Evolutionary conservation across 2,113 vertebrate genomes (phyloP), one percentile per base, ranked within the genome.

Genomic region (Diadophis punctatus): DNA sequence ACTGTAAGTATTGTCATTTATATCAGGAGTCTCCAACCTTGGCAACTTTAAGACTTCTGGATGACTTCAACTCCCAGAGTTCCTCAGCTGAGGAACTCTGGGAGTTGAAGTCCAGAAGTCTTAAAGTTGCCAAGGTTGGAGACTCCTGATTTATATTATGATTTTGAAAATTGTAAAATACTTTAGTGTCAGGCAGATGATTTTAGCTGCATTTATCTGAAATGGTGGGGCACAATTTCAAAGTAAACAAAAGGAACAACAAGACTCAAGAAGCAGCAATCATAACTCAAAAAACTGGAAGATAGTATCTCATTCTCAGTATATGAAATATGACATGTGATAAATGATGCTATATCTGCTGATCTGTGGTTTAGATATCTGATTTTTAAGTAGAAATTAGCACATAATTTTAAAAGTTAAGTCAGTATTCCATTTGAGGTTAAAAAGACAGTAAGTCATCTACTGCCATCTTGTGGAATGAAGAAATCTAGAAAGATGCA

Each of bases 401-500:
- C 10, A 58, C 6, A 91, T 34, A 90, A 23, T 23, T 23, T 39
- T 12, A 56, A 43, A 88, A 89, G 68, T 18, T 84, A 46, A 46
- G 46, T 46, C 55, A 46, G 12, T 52, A 46, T 39, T 22, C 25
- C 9, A 60, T 49, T 34, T 4, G 0, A 16, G 90, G 8, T 51
- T 1, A 0, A 0, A 58, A 49, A 56, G 0, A 63, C 0, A 0
- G 90, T 30, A 9, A 91, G 94, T 87, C 85, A 94, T 86, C 1
- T 93, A 48, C 80, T 6, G 96, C 96, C 96, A 96, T 94, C 97
- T 94, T 43, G 89, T 94, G 96, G 96, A 53, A 91, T 88, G 11
- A 11, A 91, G 39, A 1, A 22, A 0, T 2, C 30, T 3, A 0
- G 7, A 91, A 16, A 0, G 23, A n/a, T 86, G 0, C 25, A 89